Conservation (phyloP, 64 coral and sea anemone genomes). For the Cladopsammia gracilis region DNA sequence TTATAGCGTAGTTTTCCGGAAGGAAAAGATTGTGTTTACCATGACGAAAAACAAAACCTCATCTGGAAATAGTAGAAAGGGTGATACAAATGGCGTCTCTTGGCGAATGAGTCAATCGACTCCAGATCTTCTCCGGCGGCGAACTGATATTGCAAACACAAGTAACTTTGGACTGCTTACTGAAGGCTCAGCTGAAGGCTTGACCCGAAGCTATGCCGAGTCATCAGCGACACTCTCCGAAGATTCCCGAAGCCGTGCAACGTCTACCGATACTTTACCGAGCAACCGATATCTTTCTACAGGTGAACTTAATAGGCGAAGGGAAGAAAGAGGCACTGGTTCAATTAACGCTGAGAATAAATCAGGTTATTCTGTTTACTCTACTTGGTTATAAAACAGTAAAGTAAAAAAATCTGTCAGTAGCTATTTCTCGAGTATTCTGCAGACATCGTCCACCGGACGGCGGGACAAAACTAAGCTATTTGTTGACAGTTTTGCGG, state of each 20-base stretch:
- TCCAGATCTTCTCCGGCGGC: neutral
- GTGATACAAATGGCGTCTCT: neutral
- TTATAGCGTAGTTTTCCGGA: neutral
- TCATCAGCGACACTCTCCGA: constrained; percentile 6
- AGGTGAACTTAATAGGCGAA: neutral
- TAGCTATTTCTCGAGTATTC: neutral
- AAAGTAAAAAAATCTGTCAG: neutral
- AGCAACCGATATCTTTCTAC: neutral
- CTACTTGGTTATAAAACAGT: constrained; percentile 15
- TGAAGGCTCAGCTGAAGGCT: neutral
- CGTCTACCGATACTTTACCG: constrained; percentile 6
- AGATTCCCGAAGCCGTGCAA: constrained; percentile 14
- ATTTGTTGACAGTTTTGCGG: too few species aligned
- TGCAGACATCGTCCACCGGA: too few species aligned
- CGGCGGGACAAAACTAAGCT: too few species aligned
- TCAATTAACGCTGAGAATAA: neutral
- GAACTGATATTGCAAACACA: neutral
- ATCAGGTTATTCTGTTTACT: neutral
- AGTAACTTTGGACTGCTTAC: neutral
- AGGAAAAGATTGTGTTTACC: neutral
- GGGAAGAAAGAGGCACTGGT: neutral
- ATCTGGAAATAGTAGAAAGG: neutral
- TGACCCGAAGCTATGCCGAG: neutral
- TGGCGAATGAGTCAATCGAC: neutral
- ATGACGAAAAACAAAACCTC: neutral